Conservation (phyloP, 2,888 invertebrate species). For the Ernsta delagoae region DNA sequence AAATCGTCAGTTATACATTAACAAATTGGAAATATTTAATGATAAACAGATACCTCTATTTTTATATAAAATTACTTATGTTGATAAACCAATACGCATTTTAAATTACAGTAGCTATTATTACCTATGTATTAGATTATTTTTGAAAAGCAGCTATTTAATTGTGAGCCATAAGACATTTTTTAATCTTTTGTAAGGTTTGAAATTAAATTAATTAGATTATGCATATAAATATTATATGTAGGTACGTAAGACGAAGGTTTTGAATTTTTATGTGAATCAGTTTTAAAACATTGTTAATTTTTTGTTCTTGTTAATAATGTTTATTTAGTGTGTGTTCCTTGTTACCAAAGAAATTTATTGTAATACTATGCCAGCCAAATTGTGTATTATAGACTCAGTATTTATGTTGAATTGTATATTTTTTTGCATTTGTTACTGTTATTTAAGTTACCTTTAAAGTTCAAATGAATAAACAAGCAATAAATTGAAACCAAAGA, state of each 20-base stretch:
- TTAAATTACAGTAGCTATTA: slow-evolving; percentile 5
- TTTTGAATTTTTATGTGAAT: slow-evolving; percentile 61
- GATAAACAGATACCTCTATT: slow-evolving; percentile 23
- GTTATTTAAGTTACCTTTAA: slow-evolving; percentile 76
- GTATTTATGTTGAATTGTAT: slow-evolving; percentile 65
- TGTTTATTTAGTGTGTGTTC: slow-evolving; percentile 80
- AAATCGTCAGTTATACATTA: too few relatives aligned
- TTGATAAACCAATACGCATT: slow-evolving; percentile 26
- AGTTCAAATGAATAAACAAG: slow-evolving; percentile 76
- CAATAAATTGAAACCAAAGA: slow-evolving; percentile 77
- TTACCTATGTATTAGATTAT: not conserved
- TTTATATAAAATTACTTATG: slow-evolving; percentile 5
- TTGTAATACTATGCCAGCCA: slow-evolving; percentile 49
- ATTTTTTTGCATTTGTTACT: slow-evolving; percentile 73
- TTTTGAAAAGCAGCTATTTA: slow-evolving; percentile 29
- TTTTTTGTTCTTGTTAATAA: slow-evolving; percentile 80
- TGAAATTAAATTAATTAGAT: slow-evolving; percentile 31
- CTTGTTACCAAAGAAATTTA: slow-evolving; percentile 83
- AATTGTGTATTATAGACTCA: slow-evolving; percentile 66
- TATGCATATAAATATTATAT: slow-evolving; percentile 38
- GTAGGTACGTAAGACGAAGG: slow-evolving; percentile 61
- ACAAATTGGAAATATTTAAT: not conserved
- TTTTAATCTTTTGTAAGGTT: slow-evolving; percentile 19
- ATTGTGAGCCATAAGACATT: slow-evolving; percentile 34
- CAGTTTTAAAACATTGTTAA: slow-evolving; percentile 73